Percentiles rank a stretch among this genome's conserved stretches.
Evolutionary conservation across 2,797 vertebrate genomes (phyloP).

Genomic region (Cuniculus paca): DNA sequence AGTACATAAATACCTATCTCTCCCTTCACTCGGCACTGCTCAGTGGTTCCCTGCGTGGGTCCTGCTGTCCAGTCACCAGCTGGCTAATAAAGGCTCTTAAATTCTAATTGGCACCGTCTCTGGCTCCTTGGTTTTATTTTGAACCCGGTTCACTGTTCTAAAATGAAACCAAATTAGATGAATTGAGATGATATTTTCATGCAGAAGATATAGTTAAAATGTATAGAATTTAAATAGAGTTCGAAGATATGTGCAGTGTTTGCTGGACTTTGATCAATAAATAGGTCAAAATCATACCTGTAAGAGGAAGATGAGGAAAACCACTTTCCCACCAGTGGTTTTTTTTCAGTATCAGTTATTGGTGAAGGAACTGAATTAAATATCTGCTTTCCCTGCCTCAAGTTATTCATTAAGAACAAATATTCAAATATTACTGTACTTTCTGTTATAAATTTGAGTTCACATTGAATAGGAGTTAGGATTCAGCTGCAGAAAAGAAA

Average conservation of each 20-base stretch:
- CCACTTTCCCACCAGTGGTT: not conserved
- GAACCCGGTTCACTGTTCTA: too few species aligned
- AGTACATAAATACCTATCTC: too few species aligned
- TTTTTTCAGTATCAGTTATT: not conserved
- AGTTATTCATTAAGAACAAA: not conserved
- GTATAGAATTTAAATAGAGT: not conserved
- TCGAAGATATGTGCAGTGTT: not conserved
- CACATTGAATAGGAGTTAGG: not conserved
- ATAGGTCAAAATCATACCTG: not conserved
- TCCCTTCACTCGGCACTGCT: too few species aligned
- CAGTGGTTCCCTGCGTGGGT: too few species aligned
- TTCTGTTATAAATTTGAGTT: not conserved
- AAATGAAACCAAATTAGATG: not conserved
- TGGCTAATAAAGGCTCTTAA: too few species aligned
- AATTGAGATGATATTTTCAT: not conserved
- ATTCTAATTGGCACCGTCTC: too few species aligned
- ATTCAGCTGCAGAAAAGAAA: not conserved
- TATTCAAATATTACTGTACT: not conserved
- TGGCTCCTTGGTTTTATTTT: too few species aligned
- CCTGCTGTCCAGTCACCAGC: too few species aligned
- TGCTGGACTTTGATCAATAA: conserved; percentile 25
- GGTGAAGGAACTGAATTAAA: not conserved
- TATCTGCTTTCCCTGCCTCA: not conserved
- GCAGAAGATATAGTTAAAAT: not conserved
- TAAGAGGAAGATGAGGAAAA: not conserved